Evolutionary conservation across 2,113 vertebrate species (phyloP), one percentile per base, ranked within the genome.

Genomic region (Pterocles burchelli): DNA sequence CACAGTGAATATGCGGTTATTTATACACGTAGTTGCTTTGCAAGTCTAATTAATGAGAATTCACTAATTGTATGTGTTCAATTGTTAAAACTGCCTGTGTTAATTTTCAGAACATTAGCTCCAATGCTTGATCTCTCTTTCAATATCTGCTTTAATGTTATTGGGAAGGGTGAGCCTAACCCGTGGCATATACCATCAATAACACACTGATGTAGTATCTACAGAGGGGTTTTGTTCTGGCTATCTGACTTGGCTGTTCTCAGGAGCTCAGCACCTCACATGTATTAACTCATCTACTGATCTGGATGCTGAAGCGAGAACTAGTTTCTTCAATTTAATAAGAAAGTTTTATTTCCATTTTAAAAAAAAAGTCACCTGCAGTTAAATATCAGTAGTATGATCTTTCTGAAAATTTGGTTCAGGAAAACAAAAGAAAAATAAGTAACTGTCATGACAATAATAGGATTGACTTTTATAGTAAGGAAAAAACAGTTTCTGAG

Each of bases 361-460:
- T 1, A 71, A 61, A 70, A 71, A 61, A 4, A 48, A 62, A 48
- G 1, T 20, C 55, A 24, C 18, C 33, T 81, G 38, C 52, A 72
- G 29, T 73, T 88, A 65, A 75, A 20, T 29, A 41, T 68, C 28
- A 21, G 20, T 74, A 57, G 17, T 79, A 21, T 68, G 41, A 52
- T 12, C 48, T 52, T 75, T 81, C 70, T 93, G 67, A 95, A 43
- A 45, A 41, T 55, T 73, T 90, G 13, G 11, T 90, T 90, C 36
- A 80, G n/a, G 11, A 76, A 93, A 79, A 85, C 24, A 88, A 57
- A 89, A 85, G 38, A 65, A 85, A 79, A 91, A 90, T 57, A 93
- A 90, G 20, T 36, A 83, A 34, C 34, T 95, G 33, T 45, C 71
- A 85, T 90, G 45, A 14, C 10, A 76, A 68, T 36, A 85, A 65